Evolutionary conservation across 2,113 vertebrate genomes (phyloP).

Genomic region (Calyptommatus sinebrachiatus): DNA sequence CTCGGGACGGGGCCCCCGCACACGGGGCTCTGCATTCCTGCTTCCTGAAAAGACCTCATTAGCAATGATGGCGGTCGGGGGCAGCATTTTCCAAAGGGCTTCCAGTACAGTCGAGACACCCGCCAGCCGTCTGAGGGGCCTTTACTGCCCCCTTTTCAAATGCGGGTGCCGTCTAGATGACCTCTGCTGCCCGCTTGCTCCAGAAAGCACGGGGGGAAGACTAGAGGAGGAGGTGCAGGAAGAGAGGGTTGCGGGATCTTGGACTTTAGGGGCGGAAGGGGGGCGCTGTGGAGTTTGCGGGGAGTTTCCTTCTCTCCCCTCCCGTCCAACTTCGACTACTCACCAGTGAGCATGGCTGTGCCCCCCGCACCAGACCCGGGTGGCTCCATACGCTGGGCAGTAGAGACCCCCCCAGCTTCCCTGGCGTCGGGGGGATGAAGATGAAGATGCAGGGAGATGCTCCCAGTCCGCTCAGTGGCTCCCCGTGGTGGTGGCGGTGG

Average conservation of each 20-base stretch:
- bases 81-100: background rate
- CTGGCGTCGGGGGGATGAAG: background rate
- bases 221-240: slow-evolving; percentile 1
- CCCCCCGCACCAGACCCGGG: slow-evolving; percentile 58
- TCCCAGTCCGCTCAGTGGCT: background rate
- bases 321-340: slow-evolving; percentile 30
- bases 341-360: slow-evolving; percentile 53
- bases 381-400: slow-evolving; percentile 59
- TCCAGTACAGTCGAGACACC: background rate
- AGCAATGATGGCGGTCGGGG: background rate
- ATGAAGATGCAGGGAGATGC: no score
- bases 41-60: background rate
- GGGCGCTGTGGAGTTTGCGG: background rate
- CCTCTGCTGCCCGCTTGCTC: background rate
- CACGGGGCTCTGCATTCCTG: background rate
- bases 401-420: slow-evolving; percentile 2
- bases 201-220: background rate
- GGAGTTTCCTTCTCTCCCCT: background rate
- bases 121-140: background rate
- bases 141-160: background rate
- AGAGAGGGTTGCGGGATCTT: background rate
- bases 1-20: background rate
- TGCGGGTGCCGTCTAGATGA: no score
- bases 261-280: background rate
- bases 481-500: background rate